phyloP scores from a whole-genome alignment of 2,113 vertebrate species.

The Campylorhamphus procurvoides region DNA sequence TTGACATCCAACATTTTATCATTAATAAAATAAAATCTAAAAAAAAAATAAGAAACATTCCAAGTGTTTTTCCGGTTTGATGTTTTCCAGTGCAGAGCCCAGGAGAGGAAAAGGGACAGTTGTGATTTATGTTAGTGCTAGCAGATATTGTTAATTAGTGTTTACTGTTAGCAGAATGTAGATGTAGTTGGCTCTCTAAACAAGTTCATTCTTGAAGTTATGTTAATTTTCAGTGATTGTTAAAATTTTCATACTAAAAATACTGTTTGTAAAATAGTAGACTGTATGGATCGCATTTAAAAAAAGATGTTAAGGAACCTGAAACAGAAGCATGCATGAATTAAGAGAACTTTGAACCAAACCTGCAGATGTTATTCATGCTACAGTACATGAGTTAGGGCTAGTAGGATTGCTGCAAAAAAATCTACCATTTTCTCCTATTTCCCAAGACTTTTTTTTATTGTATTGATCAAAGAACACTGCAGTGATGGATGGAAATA shows the following conservation, averaged over 20 bases:
- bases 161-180: slow-evolving; percentile 35
- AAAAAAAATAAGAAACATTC: slow-evolving; percentile 68
- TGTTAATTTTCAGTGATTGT: slow-evolving; percentile 13
- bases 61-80: slow-evolving; percentile 74
- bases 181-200: neutral
- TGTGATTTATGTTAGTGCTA: slow-evolving; percentile 70
- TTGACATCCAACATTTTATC: slow-evolving; percentile 82
- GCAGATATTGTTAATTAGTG: slow-evolving; percentile 62
- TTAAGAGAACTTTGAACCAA: neutral
- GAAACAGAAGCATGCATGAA: neutral
- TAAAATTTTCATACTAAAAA: neutral
- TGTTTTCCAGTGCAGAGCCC: slow-evolving; percentile 71
- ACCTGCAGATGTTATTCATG: neutral
- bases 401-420: neutral
- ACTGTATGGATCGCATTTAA: neutral
- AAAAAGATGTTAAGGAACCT: neutral
- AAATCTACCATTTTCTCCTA: neutral
- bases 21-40: slow-evolving; percentile 68
- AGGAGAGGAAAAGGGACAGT: slow-evolving; percentile 38
- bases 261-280: neutral
- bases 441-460: neutral
- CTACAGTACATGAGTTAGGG: neutral
- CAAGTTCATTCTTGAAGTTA: neutral
- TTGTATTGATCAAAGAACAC: neutral
- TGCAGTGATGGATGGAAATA: neutral